Evolutionary conservation across 1,140 invertebrate genomes (phyloP).

Genomic region (Drosophila sulfurigaster): DNA sequence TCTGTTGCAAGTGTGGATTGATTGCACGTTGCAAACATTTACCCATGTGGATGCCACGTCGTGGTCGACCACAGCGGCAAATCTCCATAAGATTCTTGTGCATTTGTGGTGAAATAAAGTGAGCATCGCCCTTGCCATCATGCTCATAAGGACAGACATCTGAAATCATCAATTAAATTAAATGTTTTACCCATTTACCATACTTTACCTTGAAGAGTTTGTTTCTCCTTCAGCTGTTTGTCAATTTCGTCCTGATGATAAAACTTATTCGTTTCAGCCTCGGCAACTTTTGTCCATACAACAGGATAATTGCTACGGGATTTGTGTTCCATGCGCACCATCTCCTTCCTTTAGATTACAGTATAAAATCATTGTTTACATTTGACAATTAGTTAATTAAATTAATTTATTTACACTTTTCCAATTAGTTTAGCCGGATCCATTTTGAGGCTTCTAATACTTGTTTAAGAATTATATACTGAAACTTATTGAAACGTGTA

Average conservation of each 20-base stretch:
- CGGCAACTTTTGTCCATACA: conserved; percentile 66
- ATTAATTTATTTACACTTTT: conserved; percentile 59
- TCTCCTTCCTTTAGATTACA: conserved; percentile 62
- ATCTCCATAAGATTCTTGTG: conserved; percentile 56
- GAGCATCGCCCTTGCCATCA: conserved; percentile 61
- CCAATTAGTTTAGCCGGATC: conserved; percentile 65
- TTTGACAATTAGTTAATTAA: not conserved
- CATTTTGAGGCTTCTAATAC: conserved; percentile 32
- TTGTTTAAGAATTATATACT: not conserved
- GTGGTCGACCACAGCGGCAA: conserved; percentile 75
- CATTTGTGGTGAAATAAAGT: conserved; percentile 77
- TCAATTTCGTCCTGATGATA: conserved; percentile 76
- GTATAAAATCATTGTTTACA: not conserved
- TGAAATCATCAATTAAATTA: not conserved
- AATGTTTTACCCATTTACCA: no score
- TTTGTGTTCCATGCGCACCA: conserved; percentile 70
- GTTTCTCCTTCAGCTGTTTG: conserved; percentile 45
- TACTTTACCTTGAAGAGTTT: conserved; percentile 52
- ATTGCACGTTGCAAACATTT: conserved; percentile 74
- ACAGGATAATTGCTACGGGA: conserved; percentile 66
- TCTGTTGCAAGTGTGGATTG: conserved; percentile 40
- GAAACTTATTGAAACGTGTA: not conserved
- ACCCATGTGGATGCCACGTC: conserved; percentile 58
- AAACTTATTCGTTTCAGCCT: conserved; percentile 56
- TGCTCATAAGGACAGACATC: conserved; percentile 65